Base-by-base conservation (phyloP, 1,140 invertebrate genomes). In the Nasonia vitripennis region DNA sequence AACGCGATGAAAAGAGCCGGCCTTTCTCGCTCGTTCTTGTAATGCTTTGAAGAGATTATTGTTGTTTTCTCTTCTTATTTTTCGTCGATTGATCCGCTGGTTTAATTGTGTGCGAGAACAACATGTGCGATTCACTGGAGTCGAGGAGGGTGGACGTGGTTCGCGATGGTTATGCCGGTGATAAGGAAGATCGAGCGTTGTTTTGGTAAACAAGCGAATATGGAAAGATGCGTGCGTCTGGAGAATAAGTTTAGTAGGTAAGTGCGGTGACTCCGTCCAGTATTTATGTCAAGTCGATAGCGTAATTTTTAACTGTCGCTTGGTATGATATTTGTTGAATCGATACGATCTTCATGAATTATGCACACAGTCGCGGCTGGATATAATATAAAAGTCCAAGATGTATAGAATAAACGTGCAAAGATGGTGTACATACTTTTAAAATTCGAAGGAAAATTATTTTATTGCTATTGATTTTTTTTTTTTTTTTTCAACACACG, bases 1-100 rank as follows among this genome's bases (percentile, higher is more conserved):
- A 86, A 87, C 89, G 87, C 83, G 48, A 78, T 86, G 73, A 62
- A 86, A 81, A 84, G 77, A 81, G 45, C 62, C n/a, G 75, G 48
- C n/a, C 17, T 10, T 27, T 31, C 48, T 17, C 0, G 17, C 55
- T 45, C n/a, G n/a, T 41, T 27, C 27, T 27, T 31, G 11, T 55
- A 14, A 7, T 12, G 78, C n/a, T 55, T 20, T 51, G 0, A n/a
- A 41, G 73, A 75, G 73, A 45, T 45, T 45, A 74, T 41, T 74
- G 23, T 20, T 27, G 27, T 75, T 10, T 2, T 9, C 23, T 23
- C 12, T 37, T 37, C 27, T 37, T 37, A 20, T 55, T 20, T 55
- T 20, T 20, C 51, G 12, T 55, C 3, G 4, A 55, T 51, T 51
- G 10, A 12, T 51, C 14, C 17, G 10, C 0, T 11, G 41, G 7